Base-by-base conservation (phyloP, 2,888 invertebrate species). In the Caenorhabditis becei region DNA sequence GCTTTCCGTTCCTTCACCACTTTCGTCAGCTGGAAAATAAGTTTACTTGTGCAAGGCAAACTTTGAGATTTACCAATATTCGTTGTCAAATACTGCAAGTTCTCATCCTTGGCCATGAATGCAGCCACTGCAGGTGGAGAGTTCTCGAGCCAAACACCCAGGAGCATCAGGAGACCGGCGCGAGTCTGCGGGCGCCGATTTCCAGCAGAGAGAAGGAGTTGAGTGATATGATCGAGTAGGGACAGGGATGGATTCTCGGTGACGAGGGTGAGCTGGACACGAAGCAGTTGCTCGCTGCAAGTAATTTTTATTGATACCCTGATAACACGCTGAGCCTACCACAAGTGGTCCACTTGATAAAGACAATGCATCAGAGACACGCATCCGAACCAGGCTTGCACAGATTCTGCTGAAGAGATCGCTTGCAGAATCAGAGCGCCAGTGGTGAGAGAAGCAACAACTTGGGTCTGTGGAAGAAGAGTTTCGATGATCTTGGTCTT, bases 321-420 rank as follows among this genome's bases (percentile, higher is more conserved):
- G n/a, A n/a, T n/a, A n/a, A n/a, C n/a, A n/a, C n/a, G n/a, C n/a
- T n/a, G n/a, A n/a, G 54, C 41, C 58, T 49, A 83, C 83, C 79
- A 53, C 5, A 90, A 61, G 72, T 90, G 88, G 58, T 88, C 88
- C 54, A 92, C 92, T 69, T 96, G 96, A 7, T 96, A 94, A 23
- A 99, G 93, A 0, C 95, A 94, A 91, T 99, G 96, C 91, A 96
- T 95, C 26, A 99, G 92, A 0, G 96, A 96, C 0, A 97, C 95
- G 0, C 96, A 94, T 0, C 97, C 95, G 92, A 97, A 96, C 99
- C 99, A 99, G 92, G 86, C 92, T 92, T 87, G 87, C 24, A 85
- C 74, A 11, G 86, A 66, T 67, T 87, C 87, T 20, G 78, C 70
- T 0, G 86, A 80, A 11, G 86, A 77, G 8, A 87, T 65, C 0